Percentiles rank a stretch among this genome's conserved stretches.
Evolutionary conservation across 2,797 vertebrate genomes (phyloP).

Genomic region (Coregonus sp.): DNA sequence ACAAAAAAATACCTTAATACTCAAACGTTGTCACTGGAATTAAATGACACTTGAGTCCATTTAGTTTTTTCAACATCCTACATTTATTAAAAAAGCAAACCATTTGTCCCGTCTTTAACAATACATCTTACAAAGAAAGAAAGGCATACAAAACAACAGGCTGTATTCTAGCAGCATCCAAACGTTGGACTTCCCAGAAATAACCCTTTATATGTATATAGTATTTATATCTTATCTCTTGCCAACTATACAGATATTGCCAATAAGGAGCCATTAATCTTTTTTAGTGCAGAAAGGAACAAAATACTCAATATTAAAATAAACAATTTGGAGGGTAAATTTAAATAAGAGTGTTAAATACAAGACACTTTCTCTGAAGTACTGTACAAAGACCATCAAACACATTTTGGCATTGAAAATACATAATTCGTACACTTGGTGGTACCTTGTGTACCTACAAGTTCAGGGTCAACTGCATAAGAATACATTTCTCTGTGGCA

Average conservation of each 20-base stretch:
- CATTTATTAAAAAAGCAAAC: slow-evolving; percentile 63
- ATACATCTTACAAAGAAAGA: slow-evolving; percentile 80
- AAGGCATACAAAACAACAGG: slow-evolving; percentile 78
- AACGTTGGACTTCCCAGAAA: slow-evolving; percentile 72
- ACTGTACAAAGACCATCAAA: slow-evolving; percentile 80
- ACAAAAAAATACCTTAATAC: background rate
- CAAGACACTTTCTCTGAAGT: slow-evolving; percentile 80
- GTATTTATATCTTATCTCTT: slow-evolving; percentile 44
- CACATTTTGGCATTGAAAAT: slow-evolving; percentile 46
- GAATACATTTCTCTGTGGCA: slow-evolving; percentile 57
- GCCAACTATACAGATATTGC: slow-evolving; percentile 70
- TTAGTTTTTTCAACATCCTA: slow-evolving; percentile 50
- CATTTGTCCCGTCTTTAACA: slow-evolving; percentile 77
- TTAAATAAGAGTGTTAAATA: slow-evolving; percentile 75
- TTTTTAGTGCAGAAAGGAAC: slow-evolving; percentile 75
- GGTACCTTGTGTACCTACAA: background rate
- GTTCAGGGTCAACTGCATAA: slow-evolving; percentile 46
- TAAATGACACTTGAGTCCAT: slow-evolving; percentile 8
- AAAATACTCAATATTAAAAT: slow-evolving; percentile 59
- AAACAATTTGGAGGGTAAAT: slow-evolving; percentile 79
- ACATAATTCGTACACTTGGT: slow-evolving; percentile 15
- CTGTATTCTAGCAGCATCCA: slow-evolving; percentile 81
- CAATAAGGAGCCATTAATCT: slow-evolving; percentile 65
- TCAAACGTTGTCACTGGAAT: background rate
- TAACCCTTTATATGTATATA: slow-evolving; percentile 54